These are phyloP conservation scores for Pyrrhosoma nymphula DNA, from an alignment of 2,888 invertebrate genomes.

Conservation along the genomic window DNA sequence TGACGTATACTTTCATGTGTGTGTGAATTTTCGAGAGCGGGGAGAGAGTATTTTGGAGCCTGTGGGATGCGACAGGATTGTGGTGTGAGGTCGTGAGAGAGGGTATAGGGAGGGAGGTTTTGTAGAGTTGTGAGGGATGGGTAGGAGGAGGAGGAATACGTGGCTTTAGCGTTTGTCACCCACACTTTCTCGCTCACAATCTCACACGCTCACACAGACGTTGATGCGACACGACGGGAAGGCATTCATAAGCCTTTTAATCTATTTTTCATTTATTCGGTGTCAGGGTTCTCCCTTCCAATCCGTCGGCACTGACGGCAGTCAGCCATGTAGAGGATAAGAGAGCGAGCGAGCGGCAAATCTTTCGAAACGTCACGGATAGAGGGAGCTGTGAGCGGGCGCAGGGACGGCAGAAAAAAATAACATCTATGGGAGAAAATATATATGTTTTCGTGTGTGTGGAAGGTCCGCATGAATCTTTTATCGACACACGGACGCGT, in stretches of 20 bases:
- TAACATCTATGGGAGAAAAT: no score
- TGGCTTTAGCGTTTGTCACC: not conserved
- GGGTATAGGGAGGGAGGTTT: not conserved
- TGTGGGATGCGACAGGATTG: not conserved
- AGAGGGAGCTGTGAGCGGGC: not conserved
- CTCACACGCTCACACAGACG: not conserved
- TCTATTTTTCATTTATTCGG: slow-evolving; percentile 29
- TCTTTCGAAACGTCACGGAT: not conserved
- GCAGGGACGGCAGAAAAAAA: not conserved
- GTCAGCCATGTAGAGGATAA: not conserved
- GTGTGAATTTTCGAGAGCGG: not conserved
- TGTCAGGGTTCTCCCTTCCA: not conserved
- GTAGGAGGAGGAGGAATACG: not conserved
- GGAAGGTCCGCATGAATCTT: not conserved
- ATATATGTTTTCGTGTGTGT: not conserved
- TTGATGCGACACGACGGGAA: not conserved
- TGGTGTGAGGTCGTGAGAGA: not conserved
- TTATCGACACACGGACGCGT: not conserved
- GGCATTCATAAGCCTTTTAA: slow-evolving; percentile 33
- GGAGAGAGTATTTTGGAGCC: not conserved
- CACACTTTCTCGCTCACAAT: not conserved
- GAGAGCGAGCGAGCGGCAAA: not conserved
- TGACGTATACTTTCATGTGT: not conserved
- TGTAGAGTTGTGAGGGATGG: not conserved
- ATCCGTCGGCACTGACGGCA: not conserved